Base-by-base conservation (phyloP, 2,113 vertebrate species). In the Propithecus coquereli region DNA sequence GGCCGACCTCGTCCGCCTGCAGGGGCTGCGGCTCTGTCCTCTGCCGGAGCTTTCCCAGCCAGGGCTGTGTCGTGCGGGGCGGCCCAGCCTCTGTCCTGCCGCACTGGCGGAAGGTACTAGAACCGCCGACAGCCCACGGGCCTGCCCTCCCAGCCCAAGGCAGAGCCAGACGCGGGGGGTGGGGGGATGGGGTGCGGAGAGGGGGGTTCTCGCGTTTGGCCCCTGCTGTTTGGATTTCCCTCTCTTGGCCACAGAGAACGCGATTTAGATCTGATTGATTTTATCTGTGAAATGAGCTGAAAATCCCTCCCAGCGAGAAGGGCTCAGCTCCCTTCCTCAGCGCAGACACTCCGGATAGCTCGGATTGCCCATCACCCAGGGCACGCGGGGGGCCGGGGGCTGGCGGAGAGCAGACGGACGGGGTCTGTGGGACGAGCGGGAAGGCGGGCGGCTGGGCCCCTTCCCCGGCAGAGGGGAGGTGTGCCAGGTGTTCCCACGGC, bases 251-350 rank as follows among this genome's bases (percentile, higher is more conserved):
- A 3, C 81, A 43, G 82, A 61, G 89, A 94, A 73, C 57, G 52
- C 0, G 2, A 91, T 82, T 94, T 84, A 94, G 80, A 70, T 94
- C 94, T 97, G 97, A 97, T 96, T 97, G 96, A 97, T 97, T 97
- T 97, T 94, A 97, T 97, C 97, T 97, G 97, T 97, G 98, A 98
- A 98, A 97, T 97, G 98, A 98, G 97, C 96, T 97, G 97, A 97
- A 95, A 96, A 95, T 95, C 93, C 95, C 96, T 97, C 97, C 97
- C 90, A 86, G 95, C 0, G 87, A 97, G 97, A 97, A 93, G 87
- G 0, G 17, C 87, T 87, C 87, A 54, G n/a, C 95, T 90, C 71
- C 77, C 65, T 17, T 87, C 91, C 96, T 85, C 95, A 59, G 89
- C 66, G 63, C 96, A 96, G 97, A 97, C 96, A 88, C 25, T 95